Evolutionary conservation across 1,140 invertebrate species (phyloP).

Genomic region (Drosophila sulfurigaster): DNA sequence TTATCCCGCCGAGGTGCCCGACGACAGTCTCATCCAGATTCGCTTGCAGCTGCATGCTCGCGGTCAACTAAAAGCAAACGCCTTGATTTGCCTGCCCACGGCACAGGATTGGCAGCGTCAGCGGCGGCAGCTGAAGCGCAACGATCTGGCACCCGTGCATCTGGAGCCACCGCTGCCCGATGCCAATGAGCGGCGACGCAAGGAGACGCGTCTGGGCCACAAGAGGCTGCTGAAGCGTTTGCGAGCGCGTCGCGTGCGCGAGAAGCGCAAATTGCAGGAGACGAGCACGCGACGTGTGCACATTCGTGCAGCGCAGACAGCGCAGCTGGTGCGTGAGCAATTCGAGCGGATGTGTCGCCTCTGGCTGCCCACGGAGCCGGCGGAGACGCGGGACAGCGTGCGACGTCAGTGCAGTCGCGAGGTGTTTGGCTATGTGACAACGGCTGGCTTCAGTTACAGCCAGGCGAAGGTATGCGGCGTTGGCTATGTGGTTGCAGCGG

Average conservation of each 20-base stretch:
- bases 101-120: conserved; percentile 86
- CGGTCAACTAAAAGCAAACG: conserved; percentile 86
- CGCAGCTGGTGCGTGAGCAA: conserved; percentile 86
- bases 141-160: conserved; percentile 82
- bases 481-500: conserved; percentile 88
- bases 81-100: conserved; percentile 89
- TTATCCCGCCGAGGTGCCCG: conserved; percentile 34
- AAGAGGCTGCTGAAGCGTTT: conserved; percentile 87
- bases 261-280: conserved; percentile 85
- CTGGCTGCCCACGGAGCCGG: conserved; percentile 87
- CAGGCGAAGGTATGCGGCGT: conserved; percentile 88
- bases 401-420: conserved; percentile 88
- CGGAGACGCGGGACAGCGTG: conserved; percentile 84
- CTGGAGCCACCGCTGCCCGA: conserved; percentile 87
- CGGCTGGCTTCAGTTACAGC: conserved; percentile 90
- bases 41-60: conserved; percentile 85
- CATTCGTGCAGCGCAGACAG: conserved; percentile 79
- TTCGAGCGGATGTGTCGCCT: conserved; percentile 88
- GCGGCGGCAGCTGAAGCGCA: conserved; percentile 81
- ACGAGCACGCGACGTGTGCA: conserved; percentile 70
- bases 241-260: conserved; percentile 86
- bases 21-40: conserved; percentile 86
- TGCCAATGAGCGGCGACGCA: conserved; percentile 86
- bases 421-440: conserved; percentile 90
- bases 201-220: conserved; percentile 87